Base-by-base conservation (phyloP, 2,888 invertebrate species). In the Latrodectus elegans region DNA sequence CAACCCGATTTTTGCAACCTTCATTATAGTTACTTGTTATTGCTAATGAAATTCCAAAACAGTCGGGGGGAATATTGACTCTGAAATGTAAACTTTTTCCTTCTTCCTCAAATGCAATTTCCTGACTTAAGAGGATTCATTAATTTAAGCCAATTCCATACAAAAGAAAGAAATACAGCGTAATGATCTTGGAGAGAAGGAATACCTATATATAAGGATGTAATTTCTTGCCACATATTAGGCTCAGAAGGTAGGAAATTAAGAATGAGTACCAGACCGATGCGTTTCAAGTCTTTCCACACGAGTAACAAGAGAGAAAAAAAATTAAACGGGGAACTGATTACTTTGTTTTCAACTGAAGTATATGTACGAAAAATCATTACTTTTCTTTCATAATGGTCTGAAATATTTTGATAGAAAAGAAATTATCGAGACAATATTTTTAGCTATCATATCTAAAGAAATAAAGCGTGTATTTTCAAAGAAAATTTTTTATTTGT, bases 171-270 rank as follows among this genome's bases (percentile, higher is more conserved):
- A 26, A 64, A 81, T 67, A n/a, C 55, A 12, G 38, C 22, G 75
- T 74, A 82, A 82, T 70, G 82, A 75, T 75, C 80, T 60, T 38
- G 14, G 55, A 55, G 49, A 64, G 60, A 79, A 79, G 70, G 79
- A 79, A 73, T 60, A 17, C 53, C 82, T 82, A 70, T 38, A 38
- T 38, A 38, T 70, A 38, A 55, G 26, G 71, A 70, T 75, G 82
- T 82, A 82, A 82, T 82, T 82, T 82, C 82, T 68, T 49, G 26
- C 49, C 55, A 51, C 67, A 60, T 74, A 82, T 82, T 82, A 82
- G 60, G 74, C 68, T 82, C 75, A 82, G 68, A 82, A 75, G 82
- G 70, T 75, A 82, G 82, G 75, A 82, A 82, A 82, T 82, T 74
- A 82, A 82, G 82, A 82, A 75, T 67, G 55, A 55, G 55, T 67